phyloP scores from a whole-genome alignment of 2,888 invertebrate species.

The Cryptophagus acutangulus region DNA sequence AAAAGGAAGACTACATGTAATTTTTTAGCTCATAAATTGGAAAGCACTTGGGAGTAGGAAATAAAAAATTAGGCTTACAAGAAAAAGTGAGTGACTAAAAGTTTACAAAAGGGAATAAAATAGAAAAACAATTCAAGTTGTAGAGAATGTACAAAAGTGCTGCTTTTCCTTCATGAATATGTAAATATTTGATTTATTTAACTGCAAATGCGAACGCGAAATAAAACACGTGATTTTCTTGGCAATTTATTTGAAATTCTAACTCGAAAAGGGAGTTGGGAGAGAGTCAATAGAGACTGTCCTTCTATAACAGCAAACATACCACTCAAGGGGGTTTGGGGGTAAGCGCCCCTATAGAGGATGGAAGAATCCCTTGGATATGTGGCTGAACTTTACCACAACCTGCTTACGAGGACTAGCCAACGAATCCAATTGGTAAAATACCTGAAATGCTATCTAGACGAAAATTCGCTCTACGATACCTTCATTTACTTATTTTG shows the following conservation, averaged over 20 bases:
- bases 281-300: conserved; percentile 1
- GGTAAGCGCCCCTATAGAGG: background rate
- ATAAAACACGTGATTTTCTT: conserved; percentile 1
- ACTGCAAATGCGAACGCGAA: too few relatives aligned
- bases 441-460: conserved; percentile 10
- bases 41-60: too few relatives aligned
- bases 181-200: too few relatives aligned
- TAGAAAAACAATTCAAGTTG: too few relatives aligned
- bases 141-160: too few relatives aligned
- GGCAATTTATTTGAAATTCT: conserved; percentile 1
- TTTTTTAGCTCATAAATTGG: too few relatives aligned
- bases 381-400: conserved; percentile 17
- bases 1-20: too few relatives aligned
- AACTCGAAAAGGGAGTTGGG: background rate
- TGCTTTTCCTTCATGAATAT: too few relatives aligned
- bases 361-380: background rate
- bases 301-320: conserved; percentile 2
- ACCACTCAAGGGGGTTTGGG: conserved; percentile 1
- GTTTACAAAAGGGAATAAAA: too few relatives aligned
- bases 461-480: background rate
- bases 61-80: too few relatives aligned
- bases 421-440: conserved; percentile 14
- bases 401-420: conserved; percentile 18
- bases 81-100: too few relatives aligned
- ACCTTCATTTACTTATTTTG: conserved; percentile 1